Evolutionary conservation across 2,113 vertebrate genomes (phyloP), one percentile per base, ranked within the genome.

Genomic region (Eudorcas thomsonii): DNA sequence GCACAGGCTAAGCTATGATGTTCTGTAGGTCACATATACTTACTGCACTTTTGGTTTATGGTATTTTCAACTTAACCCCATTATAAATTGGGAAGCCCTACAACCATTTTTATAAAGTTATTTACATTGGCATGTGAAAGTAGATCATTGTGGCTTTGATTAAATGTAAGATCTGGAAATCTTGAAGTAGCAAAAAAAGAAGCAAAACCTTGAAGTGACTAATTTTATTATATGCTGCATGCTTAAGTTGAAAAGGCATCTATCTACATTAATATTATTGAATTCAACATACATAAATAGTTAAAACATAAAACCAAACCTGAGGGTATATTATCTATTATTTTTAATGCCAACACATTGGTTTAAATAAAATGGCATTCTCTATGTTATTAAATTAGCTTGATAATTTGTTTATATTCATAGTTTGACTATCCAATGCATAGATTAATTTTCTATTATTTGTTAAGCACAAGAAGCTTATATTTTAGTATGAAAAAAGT

Each of bases 71-170:
- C 28, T 78, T 81, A 82, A 54, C 30, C 17, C 11, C 80, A 36
- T 16, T 55, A 21, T 55, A 39, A 55, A 54, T 83, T 55, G 52
- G 81, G 81, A 55, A 36, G 81, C 2, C 39, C 4, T 83, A 21
- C 21, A 80, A 39, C 30, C 12, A 78, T 78, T 96, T 97, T 92
- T 83, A 88, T 87, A 39, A 48, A 91, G 50, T 45, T 90, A 36
- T 60, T 91, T 94, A 94, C n/a, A 82, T 48, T 89, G 36, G 15
- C 16, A 81, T 52, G 19, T 82, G 26, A 92, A 97, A 43, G 54
- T 84, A 85, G 21, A 95, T 86, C 84, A 57, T 64, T 64, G 43
- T 93, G 67, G 45, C 50, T 97, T 96, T 89, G 60, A 95, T 83
- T 95, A 62, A 91, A 84, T 50, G 21, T 88, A 93, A 88, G 6